Conservation (phyloP, 2,888 invertebrate genomes). For the Polymixis flavicincta region DNA sequence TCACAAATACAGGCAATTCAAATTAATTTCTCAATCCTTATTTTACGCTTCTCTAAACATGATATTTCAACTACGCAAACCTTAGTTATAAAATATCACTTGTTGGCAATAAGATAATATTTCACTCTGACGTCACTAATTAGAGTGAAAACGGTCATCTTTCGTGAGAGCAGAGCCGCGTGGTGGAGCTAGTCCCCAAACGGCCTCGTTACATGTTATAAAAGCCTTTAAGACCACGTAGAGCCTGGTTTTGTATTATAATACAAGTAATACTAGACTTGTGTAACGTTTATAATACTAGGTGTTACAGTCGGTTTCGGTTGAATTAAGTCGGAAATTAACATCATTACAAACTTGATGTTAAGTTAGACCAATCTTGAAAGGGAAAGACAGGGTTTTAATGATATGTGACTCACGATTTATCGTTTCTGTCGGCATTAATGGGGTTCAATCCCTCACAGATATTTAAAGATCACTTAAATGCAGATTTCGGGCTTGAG, state of each 20-base stretch:
- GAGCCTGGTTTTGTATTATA: not conserved
- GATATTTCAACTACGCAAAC: not conserved
- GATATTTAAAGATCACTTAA: not conserved
- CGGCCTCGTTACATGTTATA: slow-evolving; percentile 19
- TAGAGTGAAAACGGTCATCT: slow-evolving; percentile 28
- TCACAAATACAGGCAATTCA: not conserved
- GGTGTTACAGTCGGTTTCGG: not conserved
- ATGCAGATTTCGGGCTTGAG: not conserved
- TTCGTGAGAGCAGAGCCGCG: slow-evolving; percentile 10
- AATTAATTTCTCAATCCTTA: not conserved
- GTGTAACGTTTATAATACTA: slow-evolving; percentile 3
- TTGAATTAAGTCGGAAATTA: slow-evolving; percentile 3
- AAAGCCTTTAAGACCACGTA: slow-evolving; percentile 8
- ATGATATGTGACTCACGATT: not conserved
- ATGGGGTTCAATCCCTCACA: not conserved
- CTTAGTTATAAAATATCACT: not conserved
- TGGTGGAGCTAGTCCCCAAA: slow-evolving; percentile 18
- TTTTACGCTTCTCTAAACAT: not conserved
- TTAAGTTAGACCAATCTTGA: not conserved
- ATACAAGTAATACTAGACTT: slow-evolving; percentile 9
- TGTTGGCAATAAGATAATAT: slow-evolving; percentile 24
- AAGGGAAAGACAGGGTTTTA: not conserved
- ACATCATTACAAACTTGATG: not conserved
- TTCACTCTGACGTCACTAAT: slow-evolving; percentile 33
- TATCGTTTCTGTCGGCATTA: not conserved